Evolutionary conservation across 2,888 invertebrate genomes (phyloP).

Genomic region (Hybos culiciformis): DNA sequence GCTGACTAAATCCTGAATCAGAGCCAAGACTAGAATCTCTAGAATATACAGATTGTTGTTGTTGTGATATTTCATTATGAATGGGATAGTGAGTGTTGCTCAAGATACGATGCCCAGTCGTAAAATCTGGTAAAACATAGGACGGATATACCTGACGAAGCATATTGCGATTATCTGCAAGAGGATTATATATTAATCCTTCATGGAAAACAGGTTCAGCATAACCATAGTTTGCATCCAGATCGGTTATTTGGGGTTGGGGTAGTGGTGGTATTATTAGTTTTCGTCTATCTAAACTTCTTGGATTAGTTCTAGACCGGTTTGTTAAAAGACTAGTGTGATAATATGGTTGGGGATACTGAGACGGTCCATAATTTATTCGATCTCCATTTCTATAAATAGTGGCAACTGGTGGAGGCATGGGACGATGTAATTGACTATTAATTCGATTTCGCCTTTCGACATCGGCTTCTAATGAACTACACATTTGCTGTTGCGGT

Average conservation of each 20-base stretch:
- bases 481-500: constrained; percentile 25
- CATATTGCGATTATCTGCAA: constrained; percentile 1
- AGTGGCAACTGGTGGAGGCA: constrained; percentile 23
- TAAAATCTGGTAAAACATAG: constrained; percentile 25
- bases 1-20: constrained; percentile 73
- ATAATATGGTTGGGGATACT: constrained; percentile 24
- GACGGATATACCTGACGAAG: constrained; percentile 40
- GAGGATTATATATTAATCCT: constrained; percentile 59
- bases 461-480: constrained; percentile 31
- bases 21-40: constrained; percentile 70
- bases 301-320: constrained; percentile 30
- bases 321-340: constrained; percentile 19
- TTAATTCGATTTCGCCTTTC: constrained; percentile 33
- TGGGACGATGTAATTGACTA: constrained; percentile 27
- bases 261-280: constrained; percentile 21
- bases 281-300: constrained; percentile 29
- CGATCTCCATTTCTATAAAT: constrained; percentile 28
- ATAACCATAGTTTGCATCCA: constrained; percentile 37
- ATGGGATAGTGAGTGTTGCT: constrained; percentile 3
- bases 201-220: constrained; percentile 63
- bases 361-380: constrained; percentile 24
- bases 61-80: constrained; percentile 4
- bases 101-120: constrained; percentile 10
- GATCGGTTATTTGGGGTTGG: neutral
- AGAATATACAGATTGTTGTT: constrained; percentile 40